phyloP scores from a whole-genome alignment of 2,113 vertebrate species.

The Sinocyclocheilus anophthalmus region DNA sequence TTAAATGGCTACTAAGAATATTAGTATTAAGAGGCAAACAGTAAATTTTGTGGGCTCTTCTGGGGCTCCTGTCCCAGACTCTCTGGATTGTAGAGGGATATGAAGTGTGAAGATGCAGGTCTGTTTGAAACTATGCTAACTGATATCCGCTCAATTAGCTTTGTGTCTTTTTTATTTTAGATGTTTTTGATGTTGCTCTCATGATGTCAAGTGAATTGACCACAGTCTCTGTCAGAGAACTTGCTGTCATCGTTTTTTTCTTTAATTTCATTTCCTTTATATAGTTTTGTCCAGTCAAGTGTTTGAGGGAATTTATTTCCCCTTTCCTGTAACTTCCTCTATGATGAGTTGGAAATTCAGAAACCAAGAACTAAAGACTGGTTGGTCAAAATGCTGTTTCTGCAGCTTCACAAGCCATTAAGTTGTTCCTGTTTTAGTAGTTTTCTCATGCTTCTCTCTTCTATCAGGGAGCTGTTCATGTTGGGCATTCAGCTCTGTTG shows the following conservation, averaged over 20 bases:
- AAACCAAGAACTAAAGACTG: no score
- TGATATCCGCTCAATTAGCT: not conserved
- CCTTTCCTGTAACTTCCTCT: no score
- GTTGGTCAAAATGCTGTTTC: no score
- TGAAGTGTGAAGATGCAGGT: slow-evolving; percentile 83
- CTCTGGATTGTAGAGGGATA: slow-evolving; percentile 83
- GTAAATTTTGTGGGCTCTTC: not conserved
- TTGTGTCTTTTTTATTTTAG: not conserved
- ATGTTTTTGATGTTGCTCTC: not conserved
- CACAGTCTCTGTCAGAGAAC: not conserved
- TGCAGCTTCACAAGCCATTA: no score
- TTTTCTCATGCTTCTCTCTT: no score
- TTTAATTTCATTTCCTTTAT: not conserved
- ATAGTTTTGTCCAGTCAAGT: no score
- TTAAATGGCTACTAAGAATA: no score
- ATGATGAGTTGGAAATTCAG: no score
- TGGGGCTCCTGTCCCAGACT: slow-evolving; percentile 62
- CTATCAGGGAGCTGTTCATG: no score
- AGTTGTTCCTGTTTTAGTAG: no score
- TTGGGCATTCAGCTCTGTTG: no score
- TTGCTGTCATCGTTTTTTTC: not conserved
- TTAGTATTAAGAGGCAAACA: slow-evolving; percentile 37
- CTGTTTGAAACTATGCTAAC: not conserved
- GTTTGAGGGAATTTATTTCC: no score
- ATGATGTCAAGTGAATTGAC: not conserved